Evolutionary conservation across 2,888 invertebrate genomes (phyloP).

Genomic region (Ferrisia virgata): DNA sequence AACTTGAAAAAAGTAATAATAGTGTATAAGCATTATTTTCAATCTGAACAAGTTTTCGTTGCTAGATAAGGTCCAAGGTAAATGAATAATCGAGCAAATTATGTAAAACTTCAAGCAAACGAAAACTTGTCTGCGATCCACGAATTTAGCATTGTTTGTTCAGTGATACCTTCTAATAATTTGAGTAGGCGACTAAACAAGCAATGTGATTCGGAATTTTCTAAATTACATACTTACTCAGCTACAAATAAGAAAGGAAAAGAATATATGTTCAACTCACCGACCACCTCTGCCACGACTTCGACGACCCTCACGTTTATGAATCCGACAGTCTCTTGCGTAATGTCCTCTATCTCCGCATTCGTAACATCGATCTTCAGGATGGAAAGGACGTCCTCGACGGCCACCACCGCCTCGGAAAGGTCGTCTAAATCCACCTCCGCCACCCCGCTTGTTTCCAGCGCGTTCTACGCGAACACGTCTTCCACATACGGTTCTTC

Average conservation of each 20-base stretch:
- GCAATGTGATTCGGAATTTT: neutral
- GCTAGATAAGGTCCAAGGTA: neutral
- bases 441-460: constrained; percentile 48
- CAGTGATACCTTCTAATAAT: neutral
- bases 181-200: neutral
- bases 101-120: neutral
- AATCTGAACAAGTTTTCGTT: neutral
- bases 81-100: no score
- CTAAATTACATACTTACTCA: neutral
- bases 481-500: constrained; percentile 77
- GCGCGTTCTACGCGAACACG: constrained; percentile 90
- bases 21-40: neutral
- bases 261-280: constrained; percentile 52
- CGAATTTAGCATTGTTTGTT: neutral
- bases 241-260: neutral
- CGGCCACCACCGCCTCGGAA: constrained; percentile 48
- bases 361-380: constrained; percentile 90
- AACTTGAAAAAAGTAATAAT: constrained; percentile 33
- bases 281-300: constrained; percentile 48
- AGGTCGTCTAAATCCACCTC: constrained; percentile 12
- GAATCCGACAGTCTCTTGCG: constrained; percentile 81
- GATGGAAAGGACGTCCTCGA: constrained; percentile 73
- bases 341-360: constrained; percentile 93
- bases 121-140: neutral
- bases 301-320: constrained; percentile 57